phyloP scores from a whole-genome alignment of 2,113 vertebrate genomes.

The Hydropotes inermis region DNA sequence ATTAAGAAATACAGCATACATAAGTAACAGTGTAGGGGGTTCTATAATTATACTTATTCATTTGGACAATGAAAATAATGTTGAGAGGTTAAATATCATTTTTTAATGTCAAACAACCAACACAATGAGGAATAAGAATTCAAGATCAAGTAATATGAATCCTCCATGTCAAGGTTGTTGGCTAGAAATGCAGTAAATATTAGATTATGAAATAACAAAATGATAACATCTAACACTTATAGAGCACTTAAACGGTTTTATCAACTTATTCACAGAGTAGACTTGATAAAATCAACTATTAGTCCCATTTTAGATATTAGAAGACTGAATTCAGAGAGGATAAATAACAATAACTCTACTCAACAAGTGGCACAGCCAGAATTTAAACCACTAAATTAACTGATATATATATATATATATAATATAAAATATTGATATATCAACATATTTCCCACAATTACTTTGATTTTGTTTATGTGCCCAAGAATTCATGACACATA shows the following conservation, averaged over 20 bases:
- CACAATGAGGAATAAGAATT: background rate
- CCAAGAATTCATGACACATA: slow-evolving; percentile 9
- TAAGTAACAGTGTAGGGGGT: background rate
- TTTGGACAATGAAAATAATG: background rate
- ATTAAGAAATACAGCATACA: background rate
- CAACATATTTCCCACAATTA: background rate
- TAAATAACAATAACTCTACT: background rate
- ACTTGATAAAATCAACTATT: background rate
- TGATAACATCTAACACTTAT: background rate
- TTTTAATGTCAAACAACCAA: background rate
- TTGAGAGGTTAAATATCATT: background rate
- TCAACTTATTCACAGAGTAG: background rate
- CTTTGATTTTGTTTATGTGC: slow-evolving; percentile 56
- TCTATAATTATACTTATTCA: background rate
- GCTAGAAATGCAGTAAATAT: background rate
- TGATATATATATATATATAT: background rate
- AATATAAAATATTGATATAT: background rate
- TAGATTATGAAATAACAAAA: background rate
- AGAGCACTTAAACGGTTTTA: background rate
- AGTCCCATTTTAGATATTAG: background rate
- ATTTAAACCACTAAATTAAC: background rate
- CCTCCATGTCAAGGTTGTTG: background rate
- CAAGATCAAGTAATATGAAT: background rate
- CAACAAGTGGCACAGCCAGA: background rate
- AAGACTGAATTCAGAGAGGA: background rate